Conservation (phyloP, 2,113 vertebrate species). For the Melierax canorus region DNA sequence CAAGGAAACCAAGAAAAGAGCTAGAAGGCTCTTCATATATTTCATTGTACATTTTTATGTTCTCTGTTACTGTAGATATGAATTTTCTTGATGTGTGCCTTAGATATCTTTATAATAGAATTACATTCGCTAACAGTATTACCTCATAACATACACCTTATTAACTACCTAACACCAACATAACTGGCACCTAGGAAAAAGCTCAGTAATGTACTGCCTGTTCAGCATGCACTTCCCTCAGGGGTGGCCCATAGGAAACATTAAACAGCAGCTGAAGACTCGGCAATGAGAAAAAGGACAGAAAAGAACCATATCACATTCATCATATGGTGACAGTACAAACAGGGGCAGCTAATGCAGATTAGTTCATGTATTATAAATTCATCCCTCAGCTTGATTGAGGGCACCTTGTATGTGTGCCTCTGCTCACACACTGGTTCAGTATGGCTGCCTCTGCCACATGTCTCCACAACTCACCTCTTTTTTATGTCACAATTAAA, state of each 20-base stretch:
- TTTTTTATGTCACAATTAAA: slow-evolving; percentile 90
- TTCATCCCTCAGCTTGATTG: background rate
- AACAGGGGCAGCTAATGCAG: background rate
- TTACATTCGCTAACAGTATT: background rate
- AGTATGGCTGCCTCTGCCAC: background rate
- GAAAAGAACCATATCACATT: background rate
- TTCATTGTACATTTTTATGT: background rate
- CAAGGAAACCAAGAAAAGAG: background rate
- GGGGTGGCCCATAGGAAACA: background rate
- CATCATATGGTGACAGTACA: background rate
- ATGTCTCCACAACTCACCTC: slow-evolving; percentile 73
- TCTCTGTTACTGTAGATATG: background rate
- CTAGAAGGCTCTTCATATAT: background rate
- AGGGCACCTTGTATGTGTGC: background rate
- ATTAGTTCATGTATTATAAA: background rate
- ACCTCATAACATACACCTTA: background rate
- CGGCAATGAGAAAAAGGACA: background rate
- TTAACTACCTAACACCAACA: background rate
- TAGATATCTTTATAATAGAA: background rate
- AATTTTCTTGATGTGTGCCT: background rate
- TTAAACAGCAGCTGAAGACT: background rate
- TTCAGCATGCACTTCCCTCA: background rate
- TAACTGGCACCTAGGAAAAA: background rate
- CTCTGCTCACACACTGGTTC: background rate
- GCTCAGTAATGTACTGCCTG: background rate